Evolutionary conservation across 2,888 invertebrate species (phyloP), one percentile per base, ranked within the genome.

Genomic region (Nemotelus nigrinus): DNA sequence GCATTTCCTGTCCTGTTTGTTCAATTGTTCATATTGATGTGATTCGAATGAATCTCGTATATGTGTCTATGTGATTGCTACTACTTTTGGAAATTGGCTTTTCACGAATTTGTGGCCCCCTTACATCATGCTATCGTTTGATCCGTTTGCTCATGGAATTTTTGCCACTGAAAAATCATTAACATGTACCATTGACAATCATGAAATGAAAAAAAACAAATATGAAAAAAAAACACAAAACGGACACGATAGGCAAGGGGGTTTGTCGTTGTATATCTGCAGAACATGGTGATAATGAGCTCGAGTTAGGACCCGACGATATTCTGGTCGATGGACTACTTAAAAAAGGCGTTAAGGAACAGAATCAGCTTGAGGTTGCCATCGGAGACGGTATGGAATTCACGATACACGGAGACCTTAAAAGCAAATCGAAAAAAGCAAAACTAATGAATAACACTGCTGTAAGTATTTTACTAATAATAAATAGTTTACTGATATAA

Each of bases 301-400:
- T 91, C 82, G 91, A 91, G 83, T 88, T 91, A 82, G 91, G 90
- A 79, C 89, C 89, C 67, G 91, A 91, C 83, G 91, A 92, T 86
- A 92, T 93, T 83, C 90, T 96, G 83, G 94, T 93, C 80, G 96
- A 96, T 87, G 94, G 95, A 77, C 92, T 95, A 82, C 91, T 95
- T 83, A 94, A 93, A 87, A 93, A 94, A 86, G 95, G 95, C 84
- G 95, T 95, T 88, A 96, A 96, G 88, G 93, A 93, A 84, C 94
- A 95, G 89, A 94, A 95, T 85, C 94, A 95, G 88, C 90, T 96
- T 82, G 96, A 96, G 89, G 95, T 96, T 81, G 95, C 96, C 80
- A 95, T 96, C 84, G 96, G 96, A 68, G 96, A 96, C 86, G 96
- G 96, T 82, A 96, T 96, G 94, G 96, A 96, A 88, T 95, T 96